These are phyloP conservation scores for Spisula subtruncata DNA, from an alignment of 2,888 invertebrate genomes.

Conservation along the genomic window DNA sequence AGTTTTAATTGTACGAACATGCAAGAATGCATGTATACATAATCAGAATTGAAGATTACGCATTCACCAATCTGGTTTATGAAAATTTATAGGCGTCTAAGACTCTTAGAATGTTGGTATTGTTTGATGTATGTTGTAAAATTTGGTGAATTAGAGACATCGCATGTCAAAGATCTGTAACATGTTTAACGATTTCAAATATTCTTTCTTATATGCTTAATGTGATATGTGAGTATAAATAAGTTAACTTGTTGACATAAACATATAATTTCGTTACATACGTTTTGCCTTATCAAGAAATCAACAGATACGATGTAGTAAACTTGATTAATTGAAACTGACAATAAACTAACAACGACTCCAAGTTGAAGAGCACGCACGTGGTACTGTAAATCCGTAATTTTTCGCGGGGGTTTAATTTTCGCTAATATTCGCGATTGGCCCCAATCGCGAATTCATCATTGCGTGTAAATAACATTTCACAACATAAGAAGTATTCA, in stretches of 20 bases:
- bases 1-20: not conserved
- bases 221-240: not conserved
- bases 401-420: too few relatives aligned
- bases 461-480: too few relatives aligned
- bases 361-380: not conserved
- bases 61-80: not conserved
- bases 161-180: not conserved
- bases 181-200: not conserved
- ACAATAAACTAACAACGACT: not conserved
- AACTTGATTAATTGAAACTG: slow-evolving; percentile 14
- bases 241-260: not conserved
- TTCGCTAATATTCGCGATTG: too few relatives aligned
- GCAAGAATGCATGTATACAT: not conserved
- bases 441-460: too few relatives aligned
- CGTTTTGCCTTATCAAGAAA: slow-evolving; percentile 10
- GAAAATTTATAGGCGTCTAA: not conserved
- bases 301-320: slow-evolving; percentile 11
- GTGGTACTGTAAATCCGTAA: too few relatives aligned
- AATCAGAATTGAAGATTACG: not conserved
- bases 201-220: slow-evolving; percentile 8
- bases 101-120: not conserved
- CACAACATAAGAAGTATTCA: too few relatives aligned
- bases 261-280: slow-evolving; percentile 4
- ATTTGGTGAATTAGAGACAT: not conserved
- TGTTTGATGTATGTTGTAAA: not conserved